These are phyloP conservation scores for Todiramphus saurophagus DNA, from an alignment of 2,113 vertebrate species.

Conservation along the genomic window DNA sequence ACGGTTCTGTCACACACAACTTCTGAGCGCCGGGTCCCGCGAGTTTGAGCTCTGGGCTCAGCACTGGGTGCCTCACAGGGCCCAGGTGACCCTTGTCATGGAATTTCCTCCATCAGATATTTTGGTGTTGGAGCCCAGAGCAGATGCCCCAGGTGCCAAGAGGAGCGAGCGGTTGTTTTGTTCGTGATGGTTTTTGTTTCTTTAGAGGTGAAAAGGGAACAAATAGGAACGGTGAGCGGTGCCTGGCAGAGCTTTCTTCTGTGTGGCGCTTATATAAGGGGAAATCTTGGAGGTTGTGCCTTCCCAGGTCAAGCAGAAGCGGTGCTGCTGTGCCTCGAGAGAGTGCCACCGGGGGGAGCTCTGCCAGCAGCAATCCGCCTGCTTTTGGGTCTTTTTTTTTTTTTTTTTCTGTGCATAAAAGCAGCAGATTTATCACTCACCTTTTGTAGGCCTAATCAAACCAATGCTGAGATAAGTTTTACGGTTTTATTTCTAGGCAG, in stretches of 20 bases:
- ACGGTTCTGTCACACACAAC: fast-evolving
- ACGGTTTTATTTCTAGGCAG: not conserved
- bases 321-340: not conserved
- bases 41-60: fast-evolving
- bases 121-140: not conserved
- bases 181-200: not conserved
- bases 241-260: not conserved
- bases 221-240: not conserved
- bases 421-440: not conserved
- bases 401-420: no score
- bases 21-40: fast-evolving
- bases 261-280: not conserved
- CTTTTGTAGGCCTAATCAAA: not conserved
- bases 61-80: not conserved
- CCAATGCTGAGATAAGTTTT: not conserved
- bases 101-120: fast-evolving
- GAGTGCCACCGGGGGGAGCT: slow-evolving; percentile 38
- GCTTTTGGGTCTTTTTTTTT: not conserved
- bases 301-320: fast-evolving
- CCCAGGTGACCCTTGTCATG: fast-evolving
- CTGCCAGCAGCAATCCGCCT: not conserved
- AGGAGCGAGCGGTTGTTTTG: not conserved
- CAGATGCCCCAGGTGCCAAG: not conserved
- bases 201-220: not conserved
- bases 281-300: not conserved